Evolutionary conservation across 1,140 invertebrate species (phyloP).

Genomic region (Bombus turneri): DNA sequence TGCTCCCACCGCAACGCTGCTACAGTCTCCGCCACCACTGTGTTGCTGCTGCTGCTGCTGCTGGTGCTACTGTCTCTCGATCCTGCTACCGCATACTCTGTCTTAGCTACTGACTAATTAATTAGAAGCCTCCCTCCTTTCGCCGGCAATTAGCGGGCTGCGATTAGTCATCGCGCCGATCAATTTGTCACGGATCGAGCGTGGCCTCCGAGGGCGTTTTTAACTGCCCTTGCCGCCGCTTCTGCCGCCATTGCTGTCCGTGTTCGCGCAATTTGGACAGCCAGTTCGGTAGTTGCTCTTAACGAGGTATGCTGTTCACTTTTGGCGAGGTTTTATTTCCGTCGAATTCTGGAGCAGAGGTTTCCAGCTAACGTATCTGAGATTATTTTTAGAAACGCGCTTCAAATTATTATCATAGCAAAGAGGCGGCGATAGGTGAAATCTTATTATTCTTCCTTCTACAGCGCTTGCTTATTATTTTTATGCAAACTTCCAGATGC

Average conservation of each 20-base stretch:
- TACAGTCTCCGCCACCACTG: too few relatives aligned
- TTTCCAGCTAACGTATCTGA: not conserved
- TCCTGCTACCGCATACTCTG: not conserved
- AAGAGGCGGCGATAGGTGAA: not conserved
- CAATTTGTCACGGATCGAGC: slow-evolving; percentile 57
- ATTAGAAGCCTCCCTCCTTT: slow-evolving; percentile 47
- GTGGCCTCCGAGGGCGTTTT: slow-evolving; percentile 12
- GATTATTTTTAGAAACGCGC: not conserved
- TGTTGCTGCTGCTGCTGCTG: not conserved
- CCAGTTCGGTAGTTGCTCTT: not conserved
- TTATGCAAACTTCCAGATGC: not conserved
- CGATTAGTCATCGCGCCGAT: slow-evolving; percentile 64
- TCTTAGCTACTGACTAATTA: slow-evolving; percentile 67
- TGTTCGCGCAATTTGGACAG: not conserved
- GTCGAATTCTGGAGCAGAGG: not conserved
- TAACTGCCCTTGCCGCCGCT: not conserved
- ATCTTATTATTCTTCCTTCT: not conserved
- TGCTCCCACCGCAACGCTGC: not conserved
- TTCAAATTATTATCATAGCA: not conserved
- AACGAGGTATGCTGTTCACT: slow-evolving; percentile 7
- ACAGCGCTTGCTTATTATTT: not conserved
- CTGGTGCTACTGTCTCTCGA: slow-evolving; percentile 5
- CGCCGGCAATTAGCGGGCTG: slow-evolving; percentile 57
- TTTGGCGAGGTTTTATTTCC: not conserved
- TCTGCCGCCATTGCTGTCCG: not conserved